A percentile compares a stretch with the other conserved stretches of the same genome.
Evolutionary conservation across 2,113 vertebrate genomes (phyloP).

Genomic region (Sebastes fasciatus): DNA sequence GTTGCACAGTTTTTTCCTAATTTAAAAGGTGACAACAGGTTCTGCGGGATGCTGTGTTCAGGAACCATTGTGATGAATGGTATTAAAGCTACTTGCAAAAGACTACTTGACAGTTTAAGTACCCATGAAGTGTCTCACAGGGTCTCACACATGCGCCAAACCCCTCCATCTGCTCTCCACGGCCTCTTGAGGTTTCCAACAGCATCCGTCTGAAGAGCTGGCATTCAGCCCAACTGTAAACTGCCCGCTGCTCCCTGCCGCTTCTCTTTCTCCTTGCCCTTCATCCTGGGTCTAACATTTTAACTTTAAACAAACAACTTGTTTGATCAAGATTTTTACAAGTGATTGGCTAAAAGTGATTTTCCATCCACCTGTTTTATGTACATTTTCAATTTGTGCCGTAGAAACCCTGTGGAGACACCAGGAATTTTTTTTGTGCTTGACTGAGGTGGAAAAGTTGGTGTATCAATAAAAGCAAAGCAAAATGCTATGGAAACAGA

Average conservation of each 20-base stretch:
- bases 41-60: neutral
- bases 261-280: neutral
- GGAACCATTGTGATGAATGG: neutral
- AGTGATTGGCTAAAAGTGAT: neutral
- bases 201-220: constrained; percentile 39
- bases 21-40: rapidly evolving
- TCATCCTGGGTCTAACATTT: neutral
- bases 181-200: constrained; percentile 38
- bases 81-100: constrained; percentile 24
- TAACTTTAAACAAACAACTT: neutral
- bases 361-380: neutral
- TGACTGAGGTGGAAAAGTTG: neutral
- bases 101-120: constrained; percentile 45
- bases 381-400: neutral
- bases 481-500: neutral
- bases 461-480: neutral
- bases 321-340: neutral
- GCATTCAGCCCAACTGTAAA: constrained; percentile 47
- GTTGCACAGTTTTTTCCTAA: neutral
- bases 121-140: constrained; percentile 26
- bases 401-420: neutral
- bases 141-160: neutral
- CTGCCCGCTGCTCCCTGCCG: neutral
- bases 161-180: constrained; percentile 50
- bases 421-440: neutral